phyloP scores from a whole-genome alignment of 2,113 vertebrate genomes.

The Atlantisia rogersi region DNA sequence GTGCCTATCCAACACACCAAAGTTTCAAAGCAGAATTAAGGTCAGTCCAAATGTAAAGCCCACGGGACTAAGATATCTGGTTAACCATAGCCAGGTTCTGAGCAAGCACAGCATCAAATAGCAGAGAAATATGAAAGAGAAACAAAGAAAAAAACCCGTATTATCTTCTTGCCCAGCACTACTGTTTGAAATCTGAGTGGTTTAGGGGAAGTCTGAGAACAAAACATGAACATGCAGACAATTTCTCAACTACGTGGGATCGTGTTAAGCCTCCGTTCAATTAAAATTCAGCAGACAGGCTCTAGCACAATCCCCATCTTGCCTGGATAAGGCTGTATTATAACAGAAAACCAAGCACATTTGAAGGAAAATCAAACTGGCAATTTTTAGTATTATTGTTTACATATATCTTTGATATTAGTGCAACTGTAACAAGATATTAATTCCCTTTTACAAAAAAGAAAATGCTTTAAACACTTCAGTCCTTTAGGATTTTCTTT shows the following conservation, averaged over 20 bases:
- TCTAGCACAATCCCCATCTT: not conserved
- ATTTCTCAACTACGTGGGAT: not conserved
- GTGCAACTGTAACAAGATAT: not conserved
- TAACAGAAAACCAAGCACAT: not conserved
- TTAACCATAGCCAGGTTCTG: not conserved
- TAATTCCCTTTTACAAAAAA: not conserved
- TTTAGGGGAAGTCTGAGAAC: not conserved
- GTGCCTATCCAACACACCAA: not conserved
- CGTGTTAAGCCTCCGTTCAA: not conserved
- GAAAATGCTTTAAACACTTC: not conserved
- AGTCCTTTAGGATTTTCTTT: not conserved
- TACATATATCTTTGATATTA: not conserved
- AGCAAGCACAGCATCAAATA: not conserved
- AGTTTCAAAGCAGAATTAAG: not conserved
- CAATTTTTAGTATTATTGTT: not conserved
- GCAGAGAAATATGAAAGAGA: not conserved
- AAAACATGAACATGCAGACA: not conserved
- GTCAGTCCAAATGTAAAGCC: not conserved
- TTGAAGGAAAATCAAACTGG: not conserved
- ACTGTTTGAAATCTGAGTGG: not conserved
- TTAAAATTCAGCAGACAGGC: not conserved
- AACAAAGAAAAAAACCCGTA: not conserved
- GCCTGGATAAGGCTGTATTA: not conserved
- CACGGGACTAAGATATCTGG: not conserved
- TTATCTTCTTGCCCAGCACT: not conserved